A percentile compares a stretch with the other conserved stretches of the same genome.
These are phyloP conservation scores for Homalodisca vitripennis DNA, from an alignment of 1,140 invertebrate species.

Conservation along the genomic window DNA sequence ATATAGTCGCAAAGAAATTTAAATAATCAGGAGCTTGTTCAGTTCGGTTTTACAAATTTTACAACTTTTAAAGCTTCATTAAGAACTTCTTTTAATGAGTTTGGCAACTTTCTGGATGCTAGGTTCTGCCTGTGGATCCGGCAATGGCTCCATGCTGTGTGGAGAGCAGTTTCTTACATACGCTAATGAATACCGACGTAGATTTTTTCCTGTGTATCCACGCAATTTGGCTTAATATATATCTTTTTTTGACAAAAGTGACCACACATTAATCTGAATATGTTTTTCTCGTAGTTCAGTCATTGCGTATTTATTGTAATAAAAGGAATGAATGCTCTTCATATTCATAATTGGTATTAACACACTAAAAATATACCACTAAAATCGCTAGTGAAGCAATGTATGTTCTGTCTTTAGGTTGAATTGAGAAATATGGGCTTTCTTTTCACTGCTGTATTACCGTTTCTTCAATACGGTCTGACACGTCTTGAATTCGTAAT, in stretches of 20 bases:
- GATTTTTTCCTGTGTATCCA: no score
- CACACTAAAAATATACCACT: slow-evolving; percentile 29
- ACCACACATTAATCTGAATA: no score
- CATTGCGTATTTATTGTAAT: slow-evolving; percentile 10
- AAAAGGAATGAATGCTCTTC: slow-evolving; percentile 12
- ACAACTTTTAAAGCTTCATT: slow-evolving; percentile 35
- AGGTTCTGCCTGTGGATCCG: slow-evolving; percentile 36
- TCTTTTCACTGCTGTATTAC: neutral
- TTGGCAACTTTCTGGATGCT: slow-evolving; percentile 27
- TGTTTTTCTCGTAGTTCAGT: no score
- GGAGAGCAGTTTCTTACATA: slow-evolving; percentile 12
- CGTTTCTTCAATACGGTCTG: neutral
- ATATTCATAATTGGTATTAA: slow-evolving; percentile 26
- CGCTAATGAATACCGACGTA: slow-evolving; percentile 9
- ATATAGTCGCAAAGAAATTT: slow-evolving; percentile 46
- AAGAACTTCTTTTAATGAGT: slow-evolving; percentile 28
- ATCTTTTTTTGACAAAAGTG: no score
- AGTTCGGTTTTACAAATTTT: no score
- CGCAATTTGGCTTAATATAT: no score
- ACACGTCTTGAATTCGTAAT: neutral
- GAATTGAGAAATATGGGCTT: slow-evolving; percentile 24
- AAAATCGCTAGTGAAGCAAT: slow-evolving; percentile 21
- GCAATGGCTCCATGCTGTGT: slow-evolving; percentile 35
- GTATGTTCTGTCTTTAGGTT: slow-evolving; percentile 28
- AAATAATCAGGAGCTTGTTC: slow-evolving; percentile 33